A percentile compares a stretch with the other conserved stretches of the same genome.
Evolutionary conservation across 2,113 vertebrate genomes (phyloP).

Genomic region (Taurulus bubalis): DNA sequence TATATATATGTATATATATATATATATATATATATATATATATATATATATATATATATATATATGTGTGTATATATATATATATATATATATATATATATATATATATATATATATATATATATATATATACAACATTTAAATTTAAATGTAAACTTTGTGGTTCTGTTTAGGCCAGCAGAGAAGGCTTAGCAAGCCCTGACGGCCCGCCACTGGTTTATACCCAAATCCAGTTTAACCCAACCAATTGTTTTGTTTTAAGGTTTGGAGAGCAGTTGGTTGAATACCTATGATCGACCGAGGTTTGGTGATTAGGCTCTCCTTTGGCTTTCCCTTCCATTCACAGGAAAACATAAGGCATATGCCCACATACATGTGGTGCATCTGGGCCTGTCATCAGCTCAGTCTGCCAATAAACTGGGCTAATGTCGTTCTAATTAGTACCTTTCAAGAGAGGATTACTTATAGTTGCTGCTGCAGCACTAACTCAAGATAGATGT

Average conservation of each 20-base stretch:
- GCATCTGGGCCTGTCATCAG: conserved; percentile 68
- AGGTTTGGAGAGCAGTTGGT: too few species aligned
- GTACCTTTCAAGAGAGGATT: conserved; percentile 54
- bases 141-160: too few species aligned
- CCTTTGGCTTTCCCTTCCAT: neutral
- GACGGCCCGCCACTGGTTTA: too few species aligned
- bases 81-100: too few species aligned
- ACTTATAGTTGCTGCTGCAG: conserved; percentile 41
- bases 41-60: too few species aligned
- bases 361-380: conserved; percentile 43
- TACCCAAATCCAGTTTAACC: neutral
- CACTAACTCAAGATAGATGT: conserved; percentile 46
- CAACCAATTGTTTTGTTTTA: neutral
- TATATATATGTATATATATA: too few species aligned
- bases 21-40: too few species aligned
- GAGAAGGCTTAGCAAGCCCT: too few species aligned
- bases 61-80: too few species aligned
- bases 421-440: conserved; percentile 66
- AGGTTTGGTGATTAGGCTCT: neutral
- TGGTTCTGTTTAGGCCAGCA: too few species aligned
- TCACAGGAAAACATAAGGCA: conserved; percentile 51
- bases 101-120: too few species aligned
- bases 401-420: conserved; percentile 60
- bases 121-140: too few species aligned
- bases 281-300: neutral